Conservation (phyloP, 2,888 invertebrate genomes). For the Philereme transversata region DNA sequence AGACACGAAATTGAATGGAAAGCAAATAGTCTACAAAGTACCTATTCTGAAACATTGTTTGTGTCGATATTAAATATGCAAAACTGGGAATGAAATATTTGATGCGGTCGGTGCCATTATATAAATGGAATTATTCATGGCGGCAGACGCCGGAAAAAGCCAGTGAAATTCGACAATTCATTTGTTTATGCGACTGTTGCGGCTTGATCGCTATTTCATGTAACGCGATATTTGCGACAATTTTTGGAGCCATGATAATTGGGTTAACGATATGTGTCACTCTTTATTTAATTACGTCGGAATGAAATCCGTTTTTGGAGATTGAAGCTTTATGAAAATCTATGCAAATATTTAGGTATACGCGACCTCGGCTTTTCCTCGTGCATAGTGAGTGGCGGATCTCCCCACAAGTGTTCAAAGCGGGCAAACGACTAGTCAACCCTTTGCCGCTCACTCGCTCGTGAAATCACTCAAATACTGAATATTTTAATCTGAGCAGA, state of each 20-base stretch:
- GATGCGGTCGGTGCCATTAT: slow-evolving; percentile 76
- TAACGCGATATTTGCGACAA: slow-evolving; percentile 47
- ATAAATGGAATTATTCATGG: slow-evolving; percentile 80
- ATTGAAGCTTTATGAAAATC: slow-evolving; percentile 29
- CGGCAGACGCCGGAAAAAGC: slow-evolving; percentile 73
- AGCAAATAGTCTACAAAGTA: slow-evolving; percentile 46
- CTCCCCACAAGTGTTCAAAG: slow-evolving; percentile 82
- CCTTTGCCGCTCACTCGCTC: slow-evolving; percentile 83
- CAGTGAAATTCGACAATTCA: slow-evolving; percentile 75
- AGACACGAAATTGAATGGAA: slow-evolving; percentile 19
- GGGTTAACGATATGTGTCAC: slow-evolving; percentile 49
- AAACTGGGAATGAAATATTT: slow-evolving; percentile 77
- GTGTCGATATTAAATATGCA: slow-evolving; percentile 77
- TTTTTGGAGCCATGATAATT: slow-evolving; percentile 56
- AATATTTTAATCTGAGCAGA: slow-evolving; percentile 84
- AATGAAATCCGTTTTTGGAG: slow-evolving; percentile 17
- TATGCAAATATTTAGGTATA: slow-evolving; percentile 35
- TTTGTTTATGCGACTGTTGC: slow-evolving; percentile 72
- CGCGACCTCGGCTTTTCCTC: slow-evolving; percentile 28
- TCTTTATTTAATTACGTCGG: slow-evolving; percentile 36
- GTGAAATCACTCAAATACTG: slow-evolving; percentile 85
- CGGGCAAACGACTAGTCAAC: slow-evolving; percentile 81
- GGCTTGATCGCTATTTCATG: slow-evolving; percentile 66
- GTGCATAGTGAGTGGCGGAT: slow-evolving; percentile 63
- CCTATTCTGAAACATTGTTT: slow-evolving; percentile 65